These are phyloP conservation scores for Melanargia galathea DNA, from an alignment of 2,888 invertebrate species.

Conservation along the genomic window DNA sequence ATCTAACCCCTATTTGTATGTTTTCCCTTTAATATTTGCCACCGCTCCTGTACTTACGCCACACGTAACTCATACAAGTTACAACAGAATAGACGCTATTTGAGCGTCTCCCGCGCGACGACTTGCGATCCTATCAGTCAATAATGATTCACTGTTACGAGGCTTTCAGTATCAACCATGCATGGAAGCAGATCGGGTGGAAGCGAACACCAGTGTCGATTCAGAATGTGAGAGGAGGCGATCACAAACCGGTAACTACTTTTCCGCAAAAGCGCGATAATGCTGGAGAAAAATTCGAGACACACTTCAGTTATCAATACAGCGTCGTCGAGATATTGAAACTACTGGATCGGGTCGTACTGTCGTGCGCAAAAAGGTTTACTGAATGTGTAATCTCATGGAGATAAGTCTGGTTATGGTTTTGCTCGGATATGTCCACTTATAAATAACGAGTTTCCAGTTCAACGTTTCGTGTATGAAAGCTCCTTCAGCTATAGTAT, in stretches of 20 bases:
- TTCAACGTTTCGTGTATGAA: conserved; percentile 11
- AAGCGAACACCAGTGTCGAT: conserved; percentile 47
- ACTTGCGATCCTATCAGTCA: conserved; percentile 62
- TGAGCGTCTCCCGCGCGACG: conserved; percentile 52
- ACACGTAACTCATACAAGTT: conserved; percentile 27
- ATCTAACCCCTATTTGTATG: too few species aligned
- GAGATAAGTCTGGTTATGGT: conserved; percentile 38
- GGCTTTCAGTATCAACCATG: conserved; percentile 45
- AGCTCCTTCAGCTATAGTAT: conserved; percentile 5
- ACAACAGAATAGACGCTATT: conserved; percentile 45
- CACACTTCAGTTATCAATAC: conserved; percentile 52
- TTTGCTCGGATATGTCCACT: conserved; percentile 21
- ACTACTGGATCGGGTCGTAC: conserved; percentile 43
- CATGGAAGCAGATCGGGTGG: conserved; percentile 33
- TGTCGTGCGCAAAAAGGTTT: conserved; percentile 43
- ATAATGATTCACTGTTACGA: conserved; percentile 64
- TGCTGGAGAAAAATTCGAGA: conserved; percentile 63
- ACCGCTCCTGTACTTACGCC: neutral
- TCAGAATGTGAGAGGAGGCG: conserved; percentile 65
- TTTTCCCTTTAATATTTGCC: too few species aligned
- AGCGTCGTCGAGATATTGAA: conserved; percentile 49
- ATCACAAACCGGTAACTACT: conserved; percentile 79
- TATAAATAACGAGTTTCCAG: conserved; percentile 20
- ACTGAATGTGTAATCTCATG: conserved; percentile 43
- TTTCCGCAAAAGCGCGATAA: conserved; percentile 71